Base-by-base conservation (phyloP, 2,888 invertebrate species). In the Villa cingulata region DNA sequence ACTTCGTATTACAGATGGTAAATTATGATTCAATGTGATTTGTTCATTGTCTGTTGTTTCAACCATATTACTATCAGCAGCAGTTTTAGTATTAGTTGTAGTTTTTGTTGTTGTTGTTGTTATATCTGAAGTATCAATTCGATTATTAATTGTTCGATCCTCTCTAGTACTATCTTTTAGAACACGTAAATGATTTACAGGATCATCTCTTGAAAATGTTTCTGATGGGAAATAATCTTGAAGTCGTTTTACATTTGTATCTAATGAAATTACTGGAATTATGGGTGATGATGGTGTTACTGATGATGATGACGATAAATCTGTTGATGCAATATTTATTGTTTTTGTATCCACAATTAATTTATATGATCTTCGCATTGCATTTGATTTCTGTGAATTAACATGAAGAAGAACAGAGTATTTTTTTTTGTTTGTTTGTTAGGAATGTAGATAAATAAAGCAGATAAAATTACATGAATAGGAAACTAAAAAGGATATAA, bases 331-430 rank as follows among this genome's bases (percentile, higher is more conserved):
- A 38, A 59, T 59, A 45, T 57, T 60, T 12, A 60, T 48, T 51
- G 60, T 61, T 45, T 59, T 58, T 5, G 60, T 62, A 51, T 61
- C 62, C 15, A 62, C 60, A 51, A 61, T 60, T 19, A 62, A 53
- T 51, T 62, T 60, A 50, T 55, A 60, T 18, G 62, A 62, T 51
- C 62, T 55, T 14, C 61, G 58, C 62, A 62, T 62, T 41, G 59
- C 60, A 48, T 61, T 60, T 41, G 60, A 61, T 54, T 60, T 59
- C 61, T 62, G 46, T 4, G 57, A 56, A 27, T 14, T 49, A 9
- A 48, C 19, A 9, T 57, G 54, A 32, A 15, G 50, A 7, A 12
- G 10, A 12, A 12, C 9, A 29, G 29, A 29, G 27, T 32, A 12
- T 32, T 32, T 32, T 32, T 1, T 32, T 32, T 32, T 12, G n/a